A percentile compares a stretch with the other conserved stretches of the same genome.
These are phyloP conservation scores for Poicephalus gulielmi DNA, from an alignment of 2,113 vertebrate species.

Conservation along the genomic window DNA sequence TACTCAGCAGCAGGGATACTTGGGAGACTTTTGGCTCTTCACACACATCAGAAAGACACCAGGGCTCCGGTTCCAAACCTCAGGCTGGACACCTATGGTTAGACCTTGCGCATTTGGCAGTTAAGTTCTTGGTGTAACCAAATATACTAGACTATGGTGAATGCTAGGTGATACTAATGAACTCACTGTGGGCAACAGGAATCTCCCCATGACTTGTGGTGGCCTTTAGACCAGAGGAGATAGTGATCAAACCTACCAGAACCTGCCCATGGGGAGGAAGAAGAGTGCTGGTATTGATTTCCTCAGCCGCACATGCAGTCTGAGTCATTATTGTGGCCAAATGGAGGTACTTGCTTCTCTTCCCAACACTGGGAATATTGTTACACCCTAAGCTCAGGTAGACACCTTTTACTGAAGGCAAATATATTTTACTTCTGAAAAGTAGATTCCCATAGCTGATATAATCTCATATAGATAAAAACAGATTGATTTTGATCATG, in stretches of 20 bases:
- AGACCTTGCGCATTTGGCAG: neutral
- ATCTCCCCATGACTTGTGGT: neutral
- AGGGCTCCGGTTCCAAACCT: neutral
- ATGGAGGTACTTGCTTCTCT: neutral
- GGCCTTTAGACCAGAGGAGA: neutral
- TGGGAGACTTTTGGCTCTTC: neutral
- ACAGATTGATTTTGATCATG: neutral
- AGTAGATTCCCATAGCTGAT: neutral
- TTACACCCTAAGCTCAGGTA: neutral
- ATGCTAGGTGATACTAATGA: neutral
- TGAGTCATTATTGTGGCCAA: neutral
- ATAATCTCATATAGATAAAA: neutral
- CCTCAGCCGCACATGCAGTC: neutral
- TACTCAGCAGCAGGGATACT: neutral
- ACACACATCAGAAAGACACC: neutral
- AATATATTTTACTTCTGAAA: neutral
- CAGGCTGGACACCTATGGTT: neutral
- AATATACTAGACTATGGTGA: neutral
- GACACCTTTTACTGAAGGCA: neutral
- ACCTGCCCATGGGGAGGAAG: neutral
- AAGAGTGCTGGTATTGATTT: neutral
- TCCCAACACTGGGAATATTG: neutral
- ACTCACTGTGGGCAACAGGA: neutral
- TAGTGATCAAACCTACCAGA: neutral
- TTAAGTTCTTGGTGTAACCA: neutral